These are phyloP conservation scores for Glyptemys insculpta DNA, from an alignment of 2,797 vertebrate species.

Conservation along the genomic window DNA sequence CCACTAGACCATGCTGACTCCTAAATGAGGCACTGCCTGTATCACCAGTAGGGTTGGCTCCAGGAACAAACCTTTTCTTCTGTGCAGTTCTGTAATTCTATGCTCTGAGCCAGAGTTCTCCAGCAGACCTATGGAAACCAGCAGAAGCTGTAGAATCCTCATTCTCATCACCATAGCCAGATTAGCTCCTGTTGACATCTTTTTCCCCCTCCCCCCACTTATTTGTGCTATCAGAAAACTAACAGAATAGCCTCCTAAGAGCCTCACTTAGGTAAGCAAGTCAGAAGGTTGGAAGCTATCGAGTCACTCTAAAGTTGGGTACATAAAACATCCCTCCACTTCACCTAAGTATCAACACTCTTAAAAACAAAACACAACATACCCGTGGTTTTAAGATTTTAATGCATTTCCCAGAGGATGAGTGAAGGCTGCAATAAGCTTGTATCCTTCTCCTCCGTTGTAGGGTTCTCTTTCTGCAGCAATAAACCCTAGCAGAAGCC, in stretches of 20 bases:
- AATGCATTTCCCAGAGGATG: neutral
- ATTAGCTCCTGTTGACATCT: conserved; percentile 39
- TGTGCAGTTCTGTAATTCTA: conserved; percentile 21
- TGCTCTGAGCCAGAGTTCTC: conserved; percentile 17
- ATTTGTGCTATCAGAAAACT: neutral
- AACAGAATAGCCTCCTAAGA: neutral
- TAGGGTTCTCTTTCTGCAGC: accelerated
- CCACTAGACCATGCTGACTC: neutral
- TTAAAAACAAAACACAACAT: neutral
- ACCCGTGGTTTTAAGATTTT: neutral
- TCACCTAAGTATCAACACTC: neutral
- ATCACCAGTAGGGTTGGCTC: neutral
- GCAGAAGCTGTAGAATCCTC: conserved; percentile 14
- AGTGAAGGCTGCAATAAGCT: neutral
- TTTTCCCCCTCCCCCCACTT: neutral
- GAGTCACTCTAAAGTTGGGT: neutral
- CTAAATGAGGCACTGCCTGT: neutral
- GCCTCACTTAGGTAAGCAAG: neutral
- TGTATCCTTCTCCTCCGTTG: neutral
- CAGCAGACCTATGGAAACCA: conserved; percentile 29
- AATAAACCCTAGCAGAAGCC: neutral
- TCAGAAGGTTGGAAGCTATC: neutral
- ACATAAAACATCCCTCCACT: neutral
- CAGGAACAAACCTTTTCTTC: neutral
- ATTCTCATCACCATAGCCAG: conserved; percentile 27